A percentile compares a stretch with the other conserved stretches of the same genome.
Evolutionary conservation across 2,797 vertebrate species (phyloP).

Genomic region (Acanthiza pusilla): DNA sequence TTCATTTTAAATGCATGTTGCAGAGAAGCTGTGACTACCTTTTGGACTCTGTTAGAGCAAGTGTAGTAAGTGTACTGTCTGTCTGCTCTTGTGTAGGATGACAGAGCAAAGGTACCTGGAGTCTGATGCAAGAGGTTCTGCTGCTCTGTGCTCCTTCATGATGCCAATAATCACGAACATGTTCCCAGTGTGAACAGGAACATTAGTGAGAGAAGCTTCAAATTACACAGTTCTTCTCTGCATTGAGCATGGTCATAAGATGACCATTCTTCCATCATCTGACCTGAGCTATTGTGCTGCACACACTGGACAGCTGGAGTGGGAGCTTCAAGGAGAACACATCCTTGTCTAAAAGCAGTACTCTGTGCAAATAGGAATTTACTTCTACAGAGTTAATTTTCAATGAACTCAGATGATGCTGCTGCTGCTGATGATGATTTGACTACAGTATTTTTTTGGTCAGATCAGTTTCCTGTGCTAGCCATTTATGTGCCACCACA

Average conservation of each 20-base stretch:
- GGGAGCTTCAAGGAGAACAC: background rate
- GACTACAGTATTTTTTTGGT: background rate
- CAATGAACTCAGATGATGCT: background rate
- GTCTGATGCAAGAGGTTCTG: background rate
- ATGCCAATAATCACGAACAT: accelerated
- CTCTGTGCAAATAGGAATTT: background rate
- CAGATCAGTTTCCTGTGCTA: background rate
- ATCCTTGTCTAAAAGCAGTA: background rate
- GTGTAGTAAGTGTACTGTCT: too few species aligned
- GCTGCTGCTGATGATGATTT: background rate
- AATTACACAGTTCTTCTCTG: background rate
- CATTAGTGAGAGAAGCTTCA: background rate
- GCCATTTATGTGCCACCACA: background rate
- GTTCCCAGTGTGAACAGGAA: background rate
- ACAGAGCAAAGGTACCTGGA: background rate
- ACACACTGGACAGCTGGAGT: background rate
- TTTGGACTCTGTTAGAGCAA: background rate
- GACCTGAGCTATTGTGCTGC: background rate
- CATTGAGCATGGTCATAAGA: background rate
- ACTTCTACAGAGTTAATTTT: background rate
- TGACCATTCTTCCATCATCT: background rate
- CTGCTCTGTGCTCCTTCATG: background rate
- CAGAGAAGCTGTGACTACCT: background rate
- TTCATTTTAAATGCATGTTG: background rate
- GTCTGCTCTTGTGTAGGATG: accelerated